Percentiles rank a stretch among this genome's conserved stretches.
Conservation (phyloP, 2,797 vertebrate species). For the Scolopax bukidnonensis region DNA sequence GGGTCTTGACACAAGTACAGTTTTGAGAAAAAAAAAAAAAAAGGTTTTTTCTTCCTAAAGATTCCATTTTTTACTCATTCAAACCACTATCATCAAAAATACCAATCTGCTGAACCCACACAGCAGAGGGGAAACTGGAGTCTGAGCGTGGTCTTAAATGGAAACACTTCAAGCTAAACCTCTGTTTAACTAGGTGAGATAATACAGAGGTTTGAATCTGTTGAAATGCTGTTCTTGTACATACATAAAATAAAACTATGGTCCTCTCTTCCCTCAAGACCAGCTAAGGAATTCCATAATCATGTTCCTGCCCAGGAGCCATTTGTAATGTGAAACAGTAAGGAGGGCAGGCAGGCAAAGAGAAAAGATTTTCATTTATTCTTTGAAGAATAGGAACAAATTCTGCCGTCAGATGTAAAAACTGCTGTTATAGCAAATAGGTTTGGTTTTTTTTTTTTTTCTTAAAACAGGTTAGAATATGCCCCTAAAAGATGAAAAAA, state of each 20-base stretch:
- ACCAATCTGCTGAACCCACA: not conserved
- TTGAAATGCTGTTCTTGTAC: not conserved
- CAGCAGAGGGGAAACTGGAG: not conserved
- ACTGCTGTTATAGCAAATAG: not conserved
- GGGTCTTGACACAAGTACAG: not conserved
- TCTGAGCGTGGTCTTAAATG: not conserved
- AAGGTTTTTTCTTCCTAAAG: not conserved
- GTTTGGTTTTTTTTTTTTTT: not conserved
- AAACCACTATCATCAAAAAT: not conserved
- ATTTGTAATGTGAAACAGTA: not conserved
- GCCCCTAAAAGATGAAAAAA: not conserved
- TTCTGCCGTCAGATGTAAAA: slow-evolving; percentile 31
- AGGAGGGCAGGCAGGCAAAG: slow-evolving; percentile 1
- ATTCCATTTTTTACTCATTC: not conserved
- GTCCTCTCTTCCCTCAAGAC: not conserved
- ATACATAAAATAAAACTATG: not conserved
- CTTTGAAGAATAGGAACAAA: slow-evolving; percentile 39
- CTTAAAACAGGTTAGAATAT: not conserved
- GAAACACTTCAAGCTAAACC: not conserved
- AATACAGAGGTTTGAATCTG: not conserved
- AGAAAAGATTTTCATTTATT: slow-evolving; percentile 20
- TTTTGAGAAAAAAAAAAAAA: not conserved
- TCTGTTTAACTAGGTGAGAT: not conserved
- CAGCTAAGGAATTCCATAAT: not conserved
- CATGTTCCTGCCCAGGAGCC: slow-evolving; percentile 1